A percentile compares a stretch with the other conserved stretches of the same genome.
These are phyloP conservation scores for Heteractis magnifica DNA, from an alignment of 92 coral and sea anemone genomes.

Conservation along the genomic window DNA sequence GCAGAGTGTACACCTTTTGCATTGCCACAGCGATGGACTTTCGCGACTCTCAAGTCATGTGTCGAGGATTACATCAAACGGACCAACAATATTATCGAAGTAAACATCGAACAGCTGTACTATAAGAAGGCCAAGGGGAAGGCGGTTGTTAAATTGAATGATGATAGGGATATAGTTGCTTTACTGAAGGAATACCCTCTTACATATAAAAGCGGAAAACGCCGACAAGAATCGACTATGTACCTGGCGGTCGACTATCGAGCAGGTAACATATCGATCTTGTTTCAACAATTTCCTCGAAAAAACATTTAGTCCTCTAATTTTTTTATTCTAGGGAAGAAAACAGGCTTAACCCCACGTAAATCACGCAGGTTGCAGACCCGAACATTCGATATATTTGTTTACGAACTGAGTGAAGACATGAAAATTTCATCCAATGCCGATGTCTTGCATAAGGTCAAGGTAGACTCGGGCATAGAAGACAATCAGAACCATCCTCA, in stretches of 20 bases:
- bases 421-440: too few species aligned
- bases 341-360: too few species aligned
- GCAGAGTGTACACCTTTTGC: slow-evolving; percentile 37
- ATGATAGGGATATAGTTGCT: slow-evolving; percentile 27
- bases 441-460: too few species aligned
- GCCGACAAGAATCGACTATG: background rate
- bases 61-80: slow-evolving; percentile 37
- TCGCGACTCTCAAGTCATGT: slow-evolving; percentile 26
- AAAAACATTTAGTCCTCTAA: too few species aligned
- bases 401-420: too few species aligned
- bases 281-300: too few species aligned
- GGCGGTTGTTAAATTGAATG: slow-evolving; percentile 23
- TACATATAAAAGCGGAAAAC: background rate
- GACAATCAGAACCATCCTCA: too few species aligned
- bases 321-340: too few species aligned
- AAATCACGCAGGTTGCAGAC: too few species aligned
- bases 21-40: slow-evolving; percentile 39
- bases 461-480: too few species aligned
- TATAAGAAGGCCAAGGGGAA: slow-evolving; percentile 29
- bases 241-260: background rate
- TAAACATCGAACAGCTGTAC: slow-evolving; percentile 24
- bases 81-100: background rate
- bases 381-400: too few species aligned
- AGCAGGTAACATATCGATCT: background rate
- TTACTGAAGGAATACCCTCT: slow-evolving; percentile 32